Conservation (phyloP, 2,888 invertebrate species). For the Dione juno region DNA sequence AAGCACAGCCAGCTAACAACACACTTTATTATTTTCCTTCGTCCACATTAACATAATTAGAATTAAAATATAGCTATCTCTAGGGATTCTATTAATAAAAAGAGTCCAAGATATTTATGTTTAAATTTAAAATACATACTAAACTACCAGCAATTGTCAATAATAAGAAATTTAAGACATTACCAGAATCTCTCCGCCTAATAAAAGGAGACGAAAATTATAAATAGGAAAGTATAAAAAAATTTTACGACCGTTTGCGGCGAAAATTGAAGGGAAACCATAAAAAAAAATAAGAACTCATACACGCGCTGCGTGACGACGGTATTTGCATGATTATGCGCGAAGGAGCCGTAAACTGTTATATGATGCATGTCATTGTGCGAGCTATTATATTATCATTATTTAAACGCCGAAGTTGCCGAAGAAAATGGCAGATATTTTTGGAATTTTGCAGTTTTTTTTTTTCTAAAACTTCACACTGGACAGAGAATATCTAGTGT, state of each 20-base stretch:
- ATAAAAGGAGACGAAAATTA: too few species aligned
- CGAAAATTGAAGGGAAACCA: background rate
- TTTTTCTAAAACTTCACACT: too few species aligned
- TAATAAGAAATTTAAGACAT: too few species aligned
- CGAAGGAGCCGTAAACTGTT: constrained; percentile 1
- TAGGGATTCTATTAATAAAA: too few species aligned
- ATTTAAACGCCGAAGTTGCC: background rate
- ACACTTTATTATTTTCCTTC: too few species aligned
- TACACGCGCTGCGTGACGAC: background rate
- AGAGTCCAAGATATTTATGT: too few species aligned
- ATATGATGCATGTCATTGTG: background rate
- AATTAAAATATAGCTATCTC: too few species aligned
- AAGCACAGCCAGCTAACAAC: too few species aligned
- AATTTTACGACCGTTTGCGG: background rate
- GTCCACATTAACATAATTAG: too few species aligned
- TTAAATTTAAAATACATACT: too few species aligned
- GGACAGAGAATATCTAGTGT: too few species aligned
- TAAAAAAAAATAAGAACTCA: constrained; percentile 12
- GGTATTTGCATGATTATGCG: constrained; percentile 15
- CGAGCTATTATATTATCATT: background rate
- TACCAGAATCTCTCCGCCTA: background rate
- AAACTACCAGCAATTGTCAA: too few species aligned
- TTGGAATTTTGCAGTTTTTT: background rate
- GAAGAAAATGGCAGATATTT: background rate
- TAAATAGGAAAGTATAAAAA: background rate